Percentiles rank a stretch among this genome's conserved stretches.
phyloP scores from a whole-genome alignment of 2,113 vertebrate species.

The Brienomyrus brachyistius region DNA sequence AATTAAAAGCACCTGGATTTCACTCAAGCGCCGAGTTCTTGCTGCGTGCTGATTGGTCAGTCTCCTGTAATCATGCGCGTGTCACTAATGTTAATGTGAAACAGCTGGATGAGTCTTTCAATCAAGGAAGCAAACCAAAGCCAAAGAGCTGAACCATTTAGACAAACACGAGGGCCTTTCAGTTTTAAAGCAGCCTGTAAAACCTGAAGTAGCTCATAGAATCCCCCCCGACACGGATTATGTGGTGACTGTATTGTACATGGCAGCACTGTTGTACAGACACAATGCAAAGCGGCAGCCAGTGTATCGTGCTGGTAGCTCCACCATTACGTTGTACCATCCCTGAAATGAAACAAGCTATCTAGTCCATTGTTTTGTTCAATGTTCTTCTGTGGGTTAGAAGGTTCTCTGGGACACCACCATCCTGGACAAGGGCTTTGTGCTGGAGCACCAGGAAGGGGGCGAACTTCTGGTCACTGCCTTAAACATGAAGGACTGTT shows the following conservation, averaged over 20 bases:
- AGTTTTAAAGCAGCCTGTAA: neutral
- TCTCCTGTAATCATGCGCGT: neutral
- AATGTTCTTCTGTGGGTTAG: neutral
- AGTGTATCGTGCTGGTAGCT: neutral
- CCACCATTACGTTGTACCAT: neutral
- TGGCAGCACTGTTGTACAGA: neutral
- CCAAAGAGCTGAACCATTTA: neutral
- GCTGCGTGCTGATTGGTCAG: neutral
- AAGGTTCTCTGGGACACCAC: neutral
- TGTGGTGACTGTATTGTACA: neutral
- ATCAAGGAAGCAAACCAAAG: neutral
- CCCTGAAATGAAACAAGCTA: neutral
- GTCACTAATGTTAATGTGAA: neutral
- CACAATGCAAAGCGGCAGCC: neutral
- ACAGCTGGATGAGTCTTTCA: neutral
- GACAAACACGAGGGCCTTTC: neutral
- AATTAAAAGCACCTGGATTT: neutral
- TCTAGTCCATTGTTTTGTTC: neutral
- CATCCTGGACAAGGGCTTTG: neutral
- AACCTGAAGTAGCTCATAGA: neutral
- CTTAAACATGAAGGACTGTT: neutral
- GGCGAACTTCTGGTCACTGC: neutral
- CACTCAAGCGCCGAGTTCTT: neutral
- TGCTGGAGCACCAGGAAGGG: neutral
- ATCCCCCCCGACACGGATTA: neutral